A percentile compares a stretch with the other conserved stretches of the same genome.
phyloP scores from a whole-genome alignment of 2,797 vertebrate genomes.

The Gallinago solitaria region DNA sequence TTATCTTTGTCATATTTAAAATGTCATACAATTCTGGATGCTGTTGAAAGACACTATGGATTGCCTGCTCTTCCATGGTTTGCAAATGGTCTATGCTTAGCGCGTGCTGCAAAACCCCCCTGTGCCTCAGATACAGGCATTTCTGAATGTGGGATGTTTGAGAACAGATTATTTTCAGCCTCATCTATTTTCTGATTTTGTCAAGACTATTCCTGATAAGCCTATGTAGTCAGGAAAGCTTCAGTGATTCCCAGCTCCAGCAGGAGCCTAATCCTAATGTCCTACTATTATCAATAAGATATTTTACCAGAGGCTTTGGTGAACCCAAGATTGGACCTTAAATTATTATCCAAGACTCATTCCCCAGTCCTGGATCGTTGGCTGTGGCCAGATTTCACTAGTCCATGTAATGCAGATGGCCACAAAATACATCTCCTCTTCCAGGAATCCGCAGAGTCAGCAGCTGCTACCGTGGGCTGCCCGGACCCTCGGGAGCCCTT shows the following conservation, averaged over 20 bases:
- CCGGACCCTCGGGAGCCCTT: neutral
- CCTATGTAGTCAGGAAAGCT: neutral
- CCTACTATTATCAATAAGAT: neutral
- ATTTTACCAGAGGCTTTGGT: neutral
- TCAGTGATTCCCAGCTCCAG: neutral
- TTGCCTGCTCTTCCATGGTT: neutral
- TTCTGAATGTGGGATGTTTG: slow-evolving; percentile 38
- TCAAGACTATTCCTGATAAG: neutral
- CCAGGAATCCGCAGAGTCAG: slow-evolving; percentile 22
- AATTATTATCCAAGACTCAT: neutral
- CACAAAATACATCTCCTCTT: neutral
- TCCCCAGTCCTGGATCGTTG: neutral
- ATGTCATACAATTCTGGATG: neutral
- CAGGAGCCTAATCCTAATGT: neutral
- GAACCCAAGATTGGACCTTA: neutral
- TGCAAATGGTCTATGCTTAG: neutral
- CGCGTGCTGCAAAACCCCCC: neutral
- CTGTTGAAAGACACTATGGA: neutral
- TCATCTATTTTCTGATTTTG: slow-evolving; percentile 23
- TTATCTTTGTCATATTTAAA: neutral
- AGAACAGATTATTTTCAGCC: slow-evolving; percentile 56
- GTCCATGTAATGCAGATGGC: neutral
- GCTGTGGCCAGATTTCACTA: neutral
- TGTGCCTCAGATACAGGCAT: slow-evolving; percentile 2
- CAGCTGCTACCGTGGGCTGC: neutral